These are phyloP conservation scores for Falco punctatus DNA, from an alignment of 2,113 vertebrate species.

Conservation along the genomic window DNA sequence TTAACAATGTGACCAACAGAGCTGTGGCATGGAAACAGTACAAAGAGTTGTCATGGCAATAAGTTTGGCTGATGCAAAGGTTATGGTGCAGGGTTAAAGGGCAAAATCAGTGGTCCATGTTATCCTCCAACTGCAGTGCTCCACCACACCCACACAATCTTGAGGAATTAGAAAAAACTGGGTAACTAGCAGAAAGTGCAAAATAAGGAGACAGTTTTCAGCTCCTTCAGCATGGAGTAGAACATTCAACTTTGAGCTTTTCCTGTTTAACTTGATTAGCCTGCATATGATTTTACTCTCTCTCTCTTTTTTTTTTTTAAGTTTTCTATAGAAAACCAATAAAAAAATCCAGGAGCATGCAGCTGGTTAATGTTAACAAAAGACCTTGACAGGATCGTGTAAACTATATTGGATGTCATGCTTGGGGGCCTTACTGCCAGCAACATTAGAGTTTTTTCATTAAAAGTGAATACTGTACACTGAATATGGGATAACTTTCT, in stretches of 20 bases:
- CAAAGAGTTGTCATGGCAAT: constrained; percentile 87
- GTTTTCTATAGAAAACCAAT: constrained; percentile 72
- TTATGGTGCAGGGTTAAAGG: constrained; percentile 84
- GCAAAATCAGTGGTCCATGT: constrained; percentile 82
- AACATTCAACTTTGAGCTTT: constrained; percentile 78
- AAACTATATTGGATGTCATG: constrained; percentile 80
- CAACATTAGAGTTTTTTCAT: constrained; percentile 74
- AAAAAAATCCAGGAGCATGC: constrained; percentile 77
- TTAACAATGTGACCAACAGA: constrained; percentile 84
- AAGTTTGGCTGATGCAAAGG: constrained; percentile 85
- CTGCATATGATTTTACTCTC: constrained; percentile 47
- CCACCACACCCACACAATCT: constrained; percentile 81
- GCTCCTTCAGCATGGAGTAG: constrained; percentile 78
- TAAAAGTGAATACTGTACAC: constrained; percentile 80
- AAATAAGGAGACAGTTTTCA: constrained; percentile 82
- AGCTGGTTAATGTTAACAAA: constrained; percentile 81
- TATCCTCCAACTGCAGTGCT: constrained; percentile 78
- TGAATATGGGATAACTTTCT: constrained; percentile 80
- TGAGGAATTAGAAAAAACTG: constrained; percentile 72
- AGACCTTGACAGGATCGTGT: constrained; percentile 81
- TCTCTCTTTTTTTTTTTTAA: neutral
- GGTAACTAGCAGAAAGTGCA: constrained; percentile 88
- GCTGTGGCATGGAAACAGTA: constrained; percentile 85
- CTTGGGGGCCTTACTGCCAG: constrained; percentile 82
- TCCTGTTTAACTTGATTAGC: constrained; percentile 71